Base-by-base conservation (phyloP, 2,888 invertebrate species). In the Polydrusus tereticollis region DNA sequence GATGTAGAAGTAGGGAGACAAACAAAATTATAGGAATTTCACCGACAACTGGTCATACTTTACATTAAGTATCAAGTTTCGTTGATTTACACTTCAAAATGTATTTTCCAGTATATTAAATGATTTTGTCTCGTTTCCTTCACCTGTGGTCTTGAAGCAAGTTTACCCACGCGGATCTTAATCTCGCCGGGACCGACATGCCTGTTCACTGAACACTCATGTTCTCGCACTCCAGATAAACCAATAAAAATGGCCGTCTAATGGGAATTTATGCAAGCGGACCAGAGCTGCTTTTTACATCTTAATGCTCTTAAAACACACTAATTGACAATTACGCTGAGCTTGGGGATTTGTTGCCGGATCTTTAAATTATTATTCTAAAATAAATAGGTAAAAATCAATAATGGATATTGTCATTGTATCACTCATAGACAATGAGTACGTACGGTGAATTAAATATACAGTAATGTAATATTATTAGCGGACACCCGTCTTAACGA, bases 201-300 rank as follows among this genome's bases (percentile, higher is more conserved):
- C 80, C 80, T 82, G 82, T 80, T 83, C 83, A 83, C 75, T 83
- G 83, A 83, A 81, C 83, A 83, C 80, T 80, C 82, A 81, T 83
- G 83, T 83, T 80, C 79, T 78, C 79, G 77, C 80, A 79, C 80
- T 72, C 68, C 71, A 81, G 82, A 83, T 83, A 83, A 81, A 80
- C 81, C 79, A 80, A 79, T 81, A 82, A 82, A 82, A 82, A 82
- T 81, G 79, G 78, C 77, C 79, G 75, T 73, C 80, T 82, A 82
- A 82, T 82, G 83, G 82, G 81, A 81, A 82, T 83, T 82, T 83
- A 83, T 82, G 82, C 82, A 80, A 80, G 78, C 78, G 72, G 74
- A 65, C 45, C 71, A 47, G 73, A 45, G 66, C 74, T 77, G 77
- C 73, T 78, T 77, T 78, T 78, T 80, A 80, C 80, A 78, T 79